Base-by-base conservation (phyloP, 2,797 vertebrate species). In the Holocentrus rufus region DNA sequence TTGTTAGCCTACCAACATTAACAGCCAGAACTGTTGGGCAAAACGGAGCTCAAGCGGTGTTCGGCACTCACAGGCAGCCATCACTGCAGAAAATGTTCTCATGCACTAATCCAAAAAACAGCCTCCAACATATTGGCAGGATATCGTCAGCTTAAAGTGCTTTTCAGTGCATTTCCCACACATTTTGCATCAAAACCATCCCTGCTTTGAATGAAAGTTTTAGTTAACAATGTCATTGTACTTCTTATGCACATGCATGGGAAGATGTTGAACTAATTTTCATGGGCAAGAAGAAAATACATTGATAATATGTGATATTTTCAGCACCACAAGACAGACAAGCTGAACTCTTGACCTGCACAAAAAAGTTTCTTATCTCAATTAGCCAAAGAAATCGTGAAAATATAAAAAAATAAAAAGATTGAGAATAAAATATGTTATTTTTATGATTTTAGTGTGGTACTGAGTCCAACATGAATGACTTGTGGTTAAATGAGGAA, bases 1-100 rank as follows among this genome's bases (percentile, higher is more conserved):
- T 57, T 71, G 65, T 82, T 36, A 67, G 71, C 49, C 73, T 58
- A 54, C 30, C 25, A 5, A 74, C 58, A 46, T 27, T 66, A 63
- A 78, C 71, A 34, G 65, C 55, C 64, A 72, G 72, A 67, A 57
- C 62, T 63, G 44, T 70, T 67, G 65, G 53, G 64, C 46, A 67
- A 71, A 67, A 65, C 20, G 54, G 23, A 64, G 58, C 65, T 57
- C 60, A 75, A 59, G 59, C 18, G 66, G 46, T 34, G 11, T 66
- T 85, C 65, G 68, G 53, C n/a, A 67, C 54, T 70, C 64, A 53
- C 31, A 65, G 39, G 46, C 46, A 75, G 56, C 54, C 47, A 39
- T 59, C 65, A 54, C 39, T 44, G 44, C 25, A 42, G 25, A 70
- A 58, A 54, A 49, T n/a, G 46, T n/a, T n/a, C n/a, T 49, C 18